Evolutionary conservation across 1,140 invertebrate genomes (phyloP), one percentile per base, ranked within the genome.

Genomic region (Caenorhabditis latens): DNA sequence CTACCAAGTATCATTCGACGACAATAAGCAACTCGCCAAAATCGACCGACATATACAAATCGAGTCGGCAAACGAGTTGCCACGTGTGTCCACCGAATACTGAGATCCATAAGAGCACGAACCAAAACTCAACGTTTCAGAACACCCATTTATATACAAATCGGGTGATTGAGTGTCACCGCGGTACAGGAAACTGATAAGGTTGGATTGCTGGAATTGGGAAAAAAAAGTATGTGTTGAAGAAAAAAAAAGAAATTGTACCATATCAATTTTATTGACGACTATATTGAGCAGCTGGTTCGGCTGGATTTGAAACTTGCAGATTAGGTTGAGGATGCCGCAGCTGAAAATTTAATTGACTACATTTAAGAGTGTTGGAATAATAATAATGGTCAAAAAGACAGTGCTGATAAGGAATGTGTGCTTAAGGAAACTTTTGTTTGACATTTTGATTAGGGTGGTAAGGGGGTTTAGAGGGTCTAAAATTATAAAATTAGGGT

Each of bases 191-290:
- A 79, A 79, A 50, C 19, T 79, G 19, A 79, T 11, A 21, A 79
- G 43, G 11, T 48, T 50, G 1, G 71, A 79, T 50, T 79, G n/a
- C 71, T 79, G 46, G n/a, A 79, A 79, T n/a, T n/a, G n/a, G n/a
- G n/a, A n/a, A n/a, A n/a, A n/a, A n/a, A n/a, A n/a, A n/a, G n/a
- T n/a, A n/a, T n/a, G n/a, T n/a, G n/a, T n/a, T n/a, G n/a, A n/a
- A n/a, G n/a, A n/a, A n/a, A n/a, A n/a, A n/a, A n/a, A n/a, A n/a
- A n/a, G n/a, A n/a, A n/a, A n/a, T n/a, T n/a, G n/a, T n/a, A n/a
- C 71, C 71, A 79, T 79, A 50, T 79, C 71, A 32, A 50, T 50
- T 50, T 50, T 79, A n/a, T 48, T 19, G 1, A 79, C 9, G 0
- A 79, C 46, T 53, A 79, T 50, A 53, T 50, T 48, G 7, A 79